Base-by-base conservation (phyloP, 2,888 invertebrate genomes). In the Ptychoptera albimana region DNA sequence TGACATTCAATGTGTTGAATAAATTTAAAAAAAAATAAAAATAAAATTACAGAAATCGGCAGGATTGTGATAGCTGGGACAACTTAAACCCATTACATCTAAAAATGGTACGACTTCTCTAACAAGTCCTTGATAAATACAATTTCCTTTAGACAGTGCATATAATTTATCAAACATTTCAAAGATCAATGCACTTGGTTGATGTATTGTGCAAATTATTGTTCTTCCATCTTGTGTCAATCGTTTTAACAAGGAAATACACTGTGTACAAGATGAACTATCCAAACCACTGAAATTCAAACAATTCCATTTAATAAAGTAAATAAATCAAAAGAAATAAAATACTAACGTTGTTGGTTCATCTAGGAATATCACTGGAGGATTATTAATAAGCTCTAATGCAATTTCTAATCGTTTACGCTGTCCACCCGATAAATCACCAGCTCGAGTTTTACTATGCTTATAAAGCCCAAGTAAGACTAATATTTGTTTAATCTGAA, bases 61-160 rank as follows among this genome's bases (percentile, higher is more conserved):
- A 1, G 94, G 94, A 63, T 94, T 94, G 65, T 94, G 93, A 58
- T 91, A 94, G 13, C 84, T 72, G 2, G 94, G 94, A 60, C 94
- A 96, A 16, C 74, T 67, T 10, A 91, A 68, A 11, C 79, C 83
- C 34, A 86, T 74, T 9, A 74, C 74, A 7, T 74, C 70, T 44
- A 94, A 68, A 56, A 88, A 87, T 1, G 88, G 82, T 36, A 94
- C 66, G 30, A 96, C 65, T 32, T 75, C 73, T 14, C 66, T 64
- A 1, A 83, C 73, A 0, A 79, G 72, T 6, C 94, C 94, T 54
- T 82, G 76, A 63, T 89, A 94, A 51, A 93, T 75, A 53, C 87
- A 88, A 46, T 77, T 74, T 2, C 93, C 93, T 37, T 72, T 75
- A 0, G 87, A 77, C 12, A 94, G 68, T 44, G 89, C 81, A 61